Evolutionary conservation across 2,888 invertebrate species (phyloP).

Genomic region (Emmelina monodactyla): DNA sequence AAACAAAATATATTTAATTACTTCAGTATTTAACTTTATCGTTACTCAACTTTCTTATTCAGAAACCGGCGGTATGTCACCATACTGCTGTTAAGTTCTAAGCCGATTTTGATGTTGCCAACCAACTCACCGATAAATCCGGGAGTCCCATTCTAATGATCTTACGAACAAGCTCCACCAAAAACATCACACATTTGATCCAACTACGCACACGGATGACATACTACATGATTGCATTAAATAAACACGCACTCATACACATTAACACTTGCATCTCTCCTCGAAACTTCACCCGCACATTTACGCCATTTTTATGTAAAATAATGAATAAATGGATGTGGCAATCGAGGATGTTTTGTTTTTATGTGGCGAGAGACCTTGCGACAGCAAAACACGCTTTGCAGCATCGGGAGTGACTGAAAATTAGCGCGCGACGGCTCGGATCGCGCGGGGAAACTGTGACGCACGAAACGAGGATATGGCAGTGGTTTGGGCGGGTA

Average conservation of each 20-base stretch:
- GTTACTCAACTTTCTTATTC: too few species aligned
- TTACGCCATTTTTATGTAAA: constrained; percentile 14
- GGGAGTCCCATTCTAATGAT: constrained; percentile 53
- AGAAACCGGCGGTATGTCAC: too few species aligned
- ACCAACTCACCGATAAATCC: constrained; percentile 51
- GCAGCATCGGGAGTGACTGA: constrained; percentile 53
- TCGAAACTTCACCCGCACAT: constrained; percentile 1
- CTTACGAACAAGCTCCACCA: constrained; percentile 42
- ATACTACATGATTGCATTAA: too few species aligned
- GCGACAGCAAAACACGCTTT: constrained; percentile 56
- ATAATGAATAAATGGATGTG: constrained; percentile 19
- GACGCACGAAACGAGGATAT: constrained; percentile 10
- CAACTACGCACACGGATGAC: too few species aligned
- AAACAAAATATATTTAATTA: too few species aligned
- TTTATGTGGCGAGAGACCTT: constrained; percentile 42
- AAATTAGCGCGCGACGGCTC: constrained; percentile 18
- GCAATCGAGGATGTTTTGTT: constrained; percentile 10
- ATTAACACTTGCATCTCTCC: too few species aligned
- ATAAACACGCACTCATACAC: too few species aligned
- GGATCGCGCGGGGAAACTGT: constrained; percentile 9
- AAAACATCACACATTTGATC: constrained; percentile 53
- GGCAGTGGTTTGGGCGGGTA: too few species aligned
- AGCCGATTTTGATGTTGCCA: too few species aligned
- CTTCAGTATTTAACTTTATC: too few species aligned
- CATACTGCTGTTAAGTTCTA: too few species aligned